A percentile compares a stretch with the other conserved stretches of the same genome.
phyloP scores from a whole-genome alignment of 53 echinoderm and acorn worm species.

The Crossaster papposus region DNA sequence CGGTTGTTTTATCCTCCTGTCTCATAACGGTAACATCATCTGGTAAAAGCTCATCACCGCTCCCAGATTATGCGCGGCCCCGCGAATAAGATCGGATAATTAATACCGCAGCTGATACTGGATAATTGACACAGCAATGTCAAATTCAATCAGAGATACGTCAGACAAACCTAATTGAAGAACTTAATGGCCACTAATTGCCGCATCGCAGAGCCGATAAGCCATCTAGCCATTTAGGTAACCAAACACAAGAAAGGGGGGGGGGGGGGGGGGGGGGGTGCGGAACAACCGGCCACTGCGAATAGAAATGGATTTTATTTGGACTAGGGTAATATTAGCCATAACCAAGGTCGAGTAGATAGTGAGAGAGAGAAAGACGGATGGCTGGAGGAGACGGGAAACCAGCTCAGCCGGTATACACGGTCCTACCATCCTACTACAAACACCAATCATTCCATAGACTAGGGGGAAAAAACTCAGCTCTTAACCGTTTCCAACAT shows the following conservation, averaged over 20 bases:
- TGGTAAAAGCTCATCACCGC: conserved; percentile 6
- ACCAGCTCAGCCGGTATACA: conserved; percentile 5
- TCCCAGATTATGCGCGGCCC: background rate
- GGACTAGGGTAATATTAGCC: conserved; percentile 25
- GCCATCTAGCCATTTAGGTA: conserved; percentile 44
- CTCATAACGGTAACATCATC: conserved; percentile 9
- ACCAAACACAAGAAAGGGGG: conserved; percentile 31
- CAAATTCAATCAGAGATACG: conserved; percentile 58
- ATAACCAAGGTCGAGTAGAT: conserved; percentile 39
- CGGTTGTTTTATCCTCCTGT: background rate
- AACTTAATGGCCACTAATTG: conserved; percentile 51
- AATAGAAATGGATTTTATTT: conserved; percentile 26
- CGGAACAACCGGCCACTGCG: background rate
- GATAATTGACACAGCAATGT: conserved; percentile 64
- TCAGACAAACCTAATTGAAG: conserved; percentile 55
- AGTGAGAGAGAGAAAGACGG: background rate
- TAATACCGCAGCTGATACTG: conserved; percentile 58
- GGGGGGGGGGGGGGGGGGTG: background rate
- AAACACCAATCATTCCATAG: background rate
- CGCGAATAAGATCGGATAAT: conserved; percentile 32
- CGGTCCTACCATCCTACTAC: background rate
- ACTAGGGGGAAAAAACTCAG: conserved; percentile 4
- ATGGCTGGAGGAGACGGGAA: conserved; percentile 16
- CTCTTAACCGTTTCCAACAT: conserved; percentile 36
- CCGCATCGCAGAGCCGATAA: conserved; percentile 45